Evolutionary conservation across 2,113 vertebrate genomes (phyloP), one percentile per base, ranked within the genome.

Genomic region (Tetrao urogallus): DNA sequence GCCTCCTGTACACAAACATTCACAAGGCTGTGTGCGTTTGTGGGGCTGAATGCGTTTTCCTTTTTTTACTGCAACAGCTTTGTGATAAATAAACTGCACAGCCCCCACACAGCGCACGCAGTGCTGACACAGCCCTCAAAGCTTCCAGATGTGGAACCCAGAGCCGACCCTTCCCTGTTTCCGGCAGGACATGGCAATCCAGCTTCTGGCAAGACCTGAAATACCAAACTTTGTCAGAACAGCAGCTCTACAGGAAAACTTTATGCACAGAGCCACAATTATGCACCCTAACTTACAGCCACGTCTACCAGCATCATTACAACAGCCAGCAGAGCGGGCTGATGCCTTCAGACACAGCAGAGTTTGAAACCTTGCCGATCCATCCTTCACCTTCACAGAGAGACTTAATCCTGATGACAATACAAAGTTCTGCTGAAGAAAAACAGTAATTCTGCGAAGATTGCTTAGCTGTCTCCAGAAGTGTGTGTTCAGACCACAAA

Each of bases 381-480:
- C 89, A 93, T 75, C 69, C 58, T 81, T 75, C 52, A 32, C 52
- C 84, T 95, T 82, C 73, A 96, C 92, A 97, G 88, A 84, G 89
- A 96, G 76, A 69, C 95, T 96, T 92, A 58, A 92, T 83, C 89
- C 82, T 58, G 69, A 69, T 28, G 56, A 88, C 66, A 85, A 27
- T 7, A 93, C 78, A 38, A 91, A 65, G 60, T 80, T 92, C 87
- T 75, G 94, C 95, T 78, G 61, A 76, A 81, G 72, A 91, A 96
- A 95, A 96, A 30, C 88, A 81, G 85, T 69, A 80, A 47, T 89
- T 92, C 95, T 92, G 84, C 82, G 25, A 57, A 91, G 84, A 76
- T 60, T 92, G 91, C 92, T 91, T 24, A 88, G 95, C 71, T 94
- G 89, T 84, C 89, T 94, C 92, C 89, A 92, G 63, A 93, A 91